phyloP scores from a whole-genome alignment of 1,140 invertebrate genomes.

The Lordiphosa mommai region DNA sequence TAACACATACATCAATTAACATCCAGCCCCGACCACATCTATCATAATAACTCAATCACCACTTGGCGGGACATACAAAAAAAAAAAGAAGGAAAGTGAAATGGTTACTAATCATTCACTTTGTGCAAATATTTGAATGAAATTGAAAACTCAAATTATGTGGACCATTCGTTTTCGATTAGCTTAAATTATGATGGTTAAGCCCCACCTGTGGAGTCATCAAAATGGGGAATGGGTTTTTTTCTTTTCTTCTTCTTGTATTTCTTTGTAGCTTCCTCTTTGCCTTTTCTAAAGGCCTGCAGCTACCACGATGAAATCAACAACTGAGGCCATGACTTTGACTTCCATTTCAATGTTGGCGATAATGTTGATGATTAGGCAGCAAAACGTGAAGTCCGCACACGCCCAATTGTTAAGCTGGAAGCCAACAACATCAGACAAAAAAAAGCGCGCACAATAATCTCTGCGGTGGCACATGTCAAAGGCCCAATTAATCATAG shows the following conservation, averaged over 20 bases:
- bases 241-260: no score
- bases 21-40: not conserved
- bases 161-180: constrained; percentile 1
- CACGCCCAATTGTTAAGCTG: constrained; percentile 47
- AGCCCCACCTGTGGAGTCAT: constrained; percentile 10
- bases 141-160: constrained; percentile 31
- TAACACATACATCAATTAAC: not conserved
- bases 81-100: no score
- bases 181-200: constrained; percentile 5
- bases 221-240: constrained; percentile 26
- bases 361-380: constrained; percentile 69
- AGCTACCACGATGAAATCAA: constrained; percentile 41
- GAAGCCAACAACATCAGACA: constrained; percentile 5
- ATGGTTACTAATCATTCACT: constrained; percentile 38
- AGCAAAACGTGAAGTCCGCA: constrained; percentile 47
- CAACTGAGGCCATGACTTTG: constrained; percentile 51
- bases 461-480: constrained; percentile 58
- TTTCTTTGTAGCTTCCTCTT: constrained; percentile 20
- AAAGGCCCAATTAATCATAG: constrained; percentile 67
- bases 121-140: constrained; percentile 45
- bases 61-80: not conserved
- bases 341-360: constrained; percentile 67
- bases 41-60: not conserved
- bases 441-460: constrained; percentile 22
- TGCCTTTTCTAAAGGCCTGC: constrained; percentile 7